Percentiles rank a stretch among this genome's conserved stretches.
phyloP scores from a whole-genome alignment of 2,113 vertebrate genomes.

The Corythornis vintsioides region DNA sequence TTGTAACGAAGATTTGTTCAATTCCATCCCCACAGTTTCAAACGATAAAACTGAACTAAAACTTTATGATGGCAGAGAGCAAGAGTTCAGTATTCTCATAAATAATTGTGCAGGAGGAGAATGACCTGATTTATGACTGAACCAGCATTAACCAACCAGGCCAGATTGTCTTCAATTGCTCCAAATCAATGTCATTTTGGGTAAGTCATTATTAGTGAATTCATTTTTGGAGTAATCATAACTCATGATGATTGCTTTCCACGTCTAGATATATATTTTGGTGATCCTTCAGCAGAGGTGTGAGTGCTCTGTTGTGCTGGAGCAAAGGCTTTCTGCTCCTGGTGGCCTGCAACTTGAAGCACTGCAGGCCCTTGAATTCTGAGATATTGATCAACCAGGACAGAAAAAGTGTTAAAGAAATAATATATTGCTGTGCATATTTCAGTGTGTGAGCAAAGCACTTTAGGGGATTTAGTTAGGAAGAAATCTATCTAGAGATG shows the following conservation, averaged over 20 bases:
- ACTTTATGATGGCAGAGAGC: not conserved
- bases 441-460: not conserved
- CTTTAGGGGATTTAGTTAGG: not conserved
- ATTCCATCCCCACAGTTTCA: not conserved
- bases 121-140: not conserved
- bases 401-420: not conserved
- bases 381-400: not conserved
- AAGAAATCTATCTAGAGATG: not conserved
- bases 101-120: not conserved
- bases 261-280: not conserved
- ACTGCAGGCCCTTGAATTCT: not conserved
- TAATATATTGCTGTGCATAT: not conserved
- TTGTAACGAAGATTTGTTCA: not conserved
- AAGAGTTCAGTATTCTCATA: not conserved
- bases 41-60: not conserved
- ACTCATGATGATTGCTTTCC: not conserved
- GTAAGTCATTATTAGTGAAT: not conserved
- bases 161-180: not conserved
- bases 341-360: not conserved
- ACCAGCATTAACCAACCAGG: not conserved
- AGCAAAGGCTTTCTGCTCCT: not conserved
- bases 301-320: not conserved
- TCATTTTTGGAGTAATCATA: not conserved
- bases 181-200: not conserved
- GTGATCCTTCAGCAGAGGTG: not conserved